A percentile compares a stretch with the other conserved stretches of the same genome.
Conservation (phyloP, 1,140 invertebrate genomes). For the Eurytemora carolleeae region DNA sequence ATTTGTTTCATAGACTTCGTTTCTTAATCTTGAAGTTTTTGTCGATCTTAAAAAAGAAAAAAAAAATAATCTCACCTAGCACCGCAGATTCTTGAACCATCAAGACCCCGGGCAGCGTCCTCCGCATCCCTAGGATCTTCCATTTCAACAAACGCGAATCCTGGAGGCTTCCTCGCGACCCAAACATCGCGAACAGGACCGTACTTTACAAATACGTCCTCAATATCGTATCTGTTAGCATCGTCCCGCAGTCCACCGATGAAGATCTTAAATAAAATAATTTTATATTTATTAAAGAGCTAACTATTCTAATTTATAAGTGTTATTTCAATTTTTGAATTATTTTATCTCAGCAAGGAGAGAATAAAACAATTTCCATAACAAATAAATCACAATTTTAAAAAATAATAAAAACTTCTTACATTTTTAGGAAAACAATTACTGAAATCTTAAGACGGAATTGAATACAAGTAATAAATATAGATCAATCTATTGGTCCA, state of each 20-base stretch:
- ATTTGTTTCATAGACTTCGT: background rate
- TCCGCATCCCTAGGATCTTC: slow-evolving; percentile 66
- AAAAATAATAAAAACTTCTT: too few relatives aligned
- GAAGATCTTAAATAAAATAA: slow-evolving; percentile 10
- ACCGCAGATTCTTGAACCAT: slow-evolving; percentile 28
- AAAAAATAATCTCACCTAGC: background rate
- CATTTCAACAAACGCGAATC: slow-evolving; percentile 91
- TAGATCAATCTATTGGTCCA: too few relatives aligned
- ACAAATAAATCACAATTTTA: too few relatives aligned
- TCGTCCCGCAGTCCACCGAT: slow-evolving; percentile 29
- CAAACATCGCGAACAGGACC: slow-evolving; percentile 80
- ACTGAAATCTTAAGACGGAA: too few relatives aligned
- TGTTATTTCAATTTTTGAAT: too few relatives aligned
- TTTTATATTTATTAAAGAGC: too few relatives aligned
- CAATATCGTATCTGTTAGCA: slow-evolving; percentile 71
- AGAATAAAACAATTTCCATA: too few relatives aligned
- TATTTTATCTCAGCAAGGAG: too few relatives aligned
- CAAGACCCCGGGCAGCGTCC: slow-evolving; percentile 58
- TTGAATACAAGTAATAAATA: too few relatives aligned
- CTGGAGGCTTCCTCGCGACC: slow-evolving; percentile 76
- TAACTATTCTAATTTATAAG: too few relatives aligned
- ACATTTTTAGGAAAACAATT: too few relatives aligned
- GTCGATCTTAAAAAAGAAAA: background rate
- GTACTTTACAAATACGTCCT: slow-evolving; percentile 84
- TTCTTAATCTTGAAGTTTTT: background rate